Evolutionary conservation across 1,140 invertebrate genomes (phyloP).

Genomic region (Mylabris phalerata): DNA sequence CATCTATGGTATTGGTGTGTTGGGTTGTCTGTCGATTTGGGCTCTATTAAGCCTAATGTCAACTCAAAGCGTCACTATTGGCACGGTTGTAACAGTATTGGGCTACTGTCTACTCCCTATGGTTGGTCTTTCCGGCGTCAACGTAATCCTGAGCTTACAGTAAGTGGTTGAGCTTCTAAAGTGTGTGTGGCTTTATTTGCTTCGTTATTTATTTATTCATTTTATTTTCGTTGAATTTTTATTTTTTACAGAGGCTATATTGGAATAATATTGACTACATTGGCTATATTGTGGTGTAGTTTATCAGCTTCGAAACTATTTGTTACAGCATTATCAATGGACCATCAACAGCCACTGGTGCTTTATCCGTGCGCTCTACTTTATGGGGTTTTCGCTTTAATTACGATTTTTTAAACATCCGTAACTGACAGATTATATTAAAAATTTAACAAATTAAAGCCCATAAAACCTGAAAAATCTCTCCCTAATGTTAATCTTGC

Average conservation of each 20-base stretch:
- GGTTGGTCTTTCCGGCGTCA: slow-evolving; percentile 66
- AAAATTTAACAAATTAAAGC: no score
- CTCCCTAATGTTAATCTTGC: no score
- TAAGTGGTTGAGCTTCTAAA: slow-evolving; percentile 46
- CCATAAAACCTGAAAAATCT: no score
- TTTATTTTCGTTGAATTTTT: no score
- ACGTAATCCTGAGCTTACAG: slow-evolving; percentile 66
- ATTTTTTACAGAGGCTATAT: slow-evolving; percentile 40
- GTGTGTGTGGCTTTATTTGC: slow-evolving; percentile 4
- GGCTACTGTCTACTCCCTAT: slow-evolving; percentile 85
- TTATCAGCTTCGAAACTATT: slow-evolving; percentile 80
- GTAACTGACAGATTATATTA: no score
- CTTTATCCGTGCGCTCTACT: slow-evolving; percentile 80
- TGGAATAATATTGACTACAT: slow-evolving; percentile 54
- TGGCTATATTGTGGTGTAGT: slow-evolving; percentile 75
- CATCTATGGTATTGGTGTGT: slow-evolving; percentile 76
- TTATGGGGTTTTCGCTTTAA: slow-evolving; percentile 78
- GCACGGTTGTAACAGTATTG: slow-evolving; percentile 70
- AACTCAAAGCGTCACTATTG: slow-evolving; percentile 56
- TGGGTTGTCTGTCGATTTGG: slow-evolving; percentile 77
- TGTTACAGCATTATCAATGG: slow-evolving; percentile 63
- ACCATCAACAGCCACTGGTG: slow-evolving; percentile 75
- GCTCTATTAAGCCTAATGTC: slow-evolving; percentile 73
- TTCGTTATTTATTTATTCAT: slow-evolving; percentile 11
- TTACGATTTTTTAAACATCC: slow-evolving; percentile 65